Conservation (phyloP, 2,797 vertebrate species). For the Acanthornis magna region DNA sequence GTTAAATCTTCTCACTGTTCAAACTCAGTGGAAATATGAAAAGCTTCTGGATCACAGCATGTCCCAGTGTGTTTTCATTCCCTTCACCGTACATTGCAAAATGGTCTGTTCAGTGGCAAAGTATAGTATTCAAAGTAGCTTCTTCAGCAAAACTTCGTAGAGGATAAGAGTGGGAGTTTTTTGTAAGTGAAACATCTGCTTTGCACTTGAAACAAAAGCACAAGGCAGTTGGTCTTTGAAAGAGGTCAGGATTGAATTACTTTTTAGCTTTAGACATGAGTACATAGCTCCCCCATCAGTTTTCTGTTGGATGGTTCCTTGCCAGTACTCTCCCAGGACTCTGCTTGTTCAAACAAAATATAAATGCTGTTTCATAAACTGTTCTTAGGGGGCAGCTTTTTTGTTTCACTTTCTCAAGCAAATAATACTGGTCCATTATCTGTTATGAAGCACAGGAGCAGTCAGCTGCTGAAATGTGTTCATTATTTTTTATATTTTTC, state of each 20-base stretch:
- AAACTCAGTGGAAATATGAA: neutral
- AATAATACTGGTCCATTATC: neutral
- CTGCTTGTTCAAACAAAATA: neutral
- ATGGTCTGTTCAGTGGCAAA: neutral
- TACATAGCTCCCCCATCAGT: slow-evolving; percentile 43
- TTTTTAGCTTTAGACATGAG: neutral
- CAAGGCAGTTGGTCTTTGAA: neutral
- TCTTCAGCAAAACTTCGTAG: slow-evolving; percentile 17
- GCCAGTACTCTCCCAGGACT: neutral
- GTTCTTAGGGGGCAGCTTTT: neutral
- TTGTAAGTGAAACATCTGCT: neutral
- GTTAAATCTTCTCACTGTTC: neutral
- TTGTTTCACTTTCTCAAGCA: neutral
- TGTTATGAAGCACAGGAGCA: neutral
- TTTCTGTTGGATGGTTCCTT: neutral
- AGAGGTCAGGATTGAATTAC: neutral
- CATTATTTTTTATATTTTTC: neutral
- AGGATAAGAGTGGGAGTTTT: neutral
- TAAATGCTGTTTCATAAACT: neutral
- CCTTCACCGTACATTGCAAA: neutral
- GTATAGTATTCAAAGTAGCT: neutral
- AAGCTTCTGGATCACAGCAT: neutral
- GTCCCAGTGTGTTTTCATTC: neutral
- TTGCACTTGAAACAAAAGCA: neutral
- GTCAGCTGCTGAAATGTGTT: neutral